Evolutionary conservation across 2,797 vertebrate genomes (phyloP), one percentile per base, ranked within the genome.

Genomic region (Ctenosaura bakeri): DNA sequence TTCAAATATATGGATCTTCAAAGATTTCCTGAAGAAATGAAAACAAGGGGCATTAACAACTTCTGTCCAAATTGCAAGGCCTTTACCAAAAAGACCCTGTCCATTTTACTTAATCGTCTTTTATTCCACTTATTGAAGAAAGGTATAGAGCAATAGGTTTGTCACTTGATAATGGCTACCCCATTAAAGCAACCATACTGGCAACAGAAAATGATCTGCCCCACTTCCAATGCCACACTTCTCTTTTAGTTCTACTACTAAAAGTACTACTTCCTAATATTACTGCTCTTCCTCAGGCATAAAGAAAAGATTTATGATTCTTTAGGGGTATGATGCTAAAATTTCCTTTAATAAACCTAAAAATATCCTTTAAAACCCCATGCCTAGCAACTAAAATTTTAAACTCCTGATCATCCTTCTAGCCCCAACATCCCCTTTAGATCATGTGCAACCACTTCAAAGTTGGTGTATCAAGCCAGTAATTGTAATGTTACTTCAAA

Each of bases 401-500:
- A 96, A 97, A 96, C 96, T 97, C 96, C 96, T 93, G 56, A 93
- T 91, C 92, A 92, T 94, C 95, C 91, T 94, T 95, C 95, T 93
- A 94, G 95, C 94, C 95, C 32, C 0, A 94, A 94, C 90, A 94
- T 92, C 95, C 94, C 77, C 91, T 89, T 91, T 46, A 84, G 86
- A 97, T 94, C 95, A 90, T 88, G 71, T 92, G 94, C 95, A 95
- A 93, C 95, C 94, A 93, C 96, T 97, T 97, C 97, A 97, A 97
- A 97, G 97, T 87, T 91, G 7, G 85, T 13, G 91, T 95, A 97
- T 97, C 97, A 98, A 98, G 96, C 94, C 96, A 91, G 95, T 97
- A 96, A 98, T 98, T 97, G 98, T 97, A 96, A 96, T 94, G 94
- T 96, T 96, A 95, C 97, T 97, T 97, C 97, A 97, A 98, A 98